Evolutionary conservation across 2,888 invertebrate genomes (phyloP), one percentile per base, ranked within the genome.

Genomic region (Calameuta idolon): DNA sequence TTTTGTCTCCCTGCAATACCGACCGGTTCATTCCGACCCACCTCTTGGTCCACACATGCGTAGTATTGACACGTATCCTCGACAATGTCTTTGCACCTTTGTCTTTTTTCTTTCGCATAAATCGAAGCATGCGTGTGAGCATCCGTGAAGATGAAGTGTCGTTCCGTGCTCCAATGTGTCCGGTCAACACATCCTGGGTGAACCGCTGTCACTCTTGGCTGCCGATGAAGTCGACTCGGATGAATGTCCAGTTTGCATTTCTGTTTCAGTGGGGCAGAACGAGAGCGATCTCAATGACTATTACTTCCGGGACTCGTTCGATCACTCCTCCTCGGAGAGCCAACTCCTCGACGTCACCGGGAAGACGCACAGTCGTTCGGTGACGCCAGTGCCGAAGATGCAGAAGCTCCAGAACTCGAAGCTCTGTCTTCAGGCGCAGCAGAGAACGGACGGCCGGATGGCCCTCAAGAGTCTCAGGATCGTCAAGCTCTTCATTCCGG

Each of bases 301-400:
- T 91, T 94, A 94, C 91, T 94, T 95, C 88, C 94, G 96, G 68
- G 96, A 96, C 92, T 96, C 95, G 85, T 94, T 95, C 87, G 95
- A 96, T 89, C 96, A 96, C 90, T 96, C 96, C 74, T 96, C 96
- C 35, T 95, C 96, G 23, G 96, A 96, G 91, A 96, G 96, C 78
- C 95, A 95, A 85, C 92, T 94, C 84, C 87, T 94, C 88, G 93
- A 94, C 85, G 86, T 88, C 12, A 86, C 87, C 31, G 90, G 90
- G 12, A 90, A 89, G 76, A 84, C 88, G 74, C 88, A 86, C 75
- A 89, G 88, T 80, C 87, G 90, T 30, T 89, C 90, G 77, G 87
- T 88, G 69, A 88, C 91, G 69, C 90, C 91, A 4, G 90, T 91
- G 78, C 90, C 89, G 75, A 91, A 91, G 82, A 90, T 91, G 90